These are phyloP conservation scores for Sarcophaga rosellei DNA, from an alignment of 2,888 invertebrate genomes.

Conservation along the genomic window DNA sequence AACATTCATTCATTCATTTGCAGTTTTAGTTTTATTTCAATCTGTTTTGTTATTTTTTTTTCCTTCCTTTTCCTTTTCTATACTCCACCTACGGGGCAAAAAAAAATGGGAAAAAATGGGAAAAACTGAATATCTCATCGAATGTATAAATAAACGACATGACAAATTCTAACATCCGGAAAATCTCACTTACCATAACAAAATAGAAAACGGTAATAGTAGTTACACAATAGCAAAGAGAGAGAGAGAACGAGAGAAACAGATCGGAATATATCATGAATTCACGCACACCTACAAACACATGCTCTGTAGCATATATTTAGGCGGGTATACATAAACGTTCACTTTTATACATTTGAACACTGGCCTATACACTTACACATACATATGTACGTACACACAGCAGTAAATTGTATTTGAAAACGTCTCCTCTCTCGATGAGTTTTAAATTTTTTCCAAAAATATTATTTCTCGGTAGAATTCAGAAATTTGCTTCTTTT, in stretches of 20 bases:
- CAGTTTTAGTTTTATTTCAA: conserved; percentile 21
- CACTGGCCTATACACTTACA: neutral
- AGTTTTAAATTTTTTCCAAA: neutral
- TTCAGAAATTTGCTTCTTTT: neutral
- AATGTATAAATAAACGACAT: conserved; percentile 54
- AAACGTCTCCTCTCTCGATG: neutral
- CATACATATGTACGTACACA: neutral
- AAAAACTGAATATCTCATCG: conserved; percentile 37
- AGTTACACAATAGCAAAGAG: neutral
- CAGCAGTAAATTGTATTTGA: neutral
- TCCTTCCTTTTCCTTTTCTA: neutral
- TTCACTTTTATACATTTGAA: conserved; percentile 4
- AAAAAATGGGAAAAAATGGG: neutral
- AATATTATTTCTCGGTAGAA: neutral
- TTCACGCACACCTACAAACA: neutral
- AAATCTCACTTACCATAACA: conserved; percentile 53
- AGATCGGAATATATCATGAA: conserved; percentile 1
- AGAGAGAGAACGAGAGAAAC: too few species aligned
- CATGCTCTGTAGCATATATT: neutral
- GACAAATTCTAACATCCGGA: conserved; percentile 64
- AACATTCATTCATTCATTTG: neutral
- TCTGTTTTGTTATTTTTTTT: conserved; percentile 18
- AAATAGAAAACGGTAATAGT: conserved; percentile 20
- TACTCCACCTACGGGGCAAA: neutral
- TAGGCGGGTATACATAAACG: neutral